A percentile compares a stretch with the other conserved stretches of the same genome.
Conservation (phyloP, 2,797 vertebrate species). For the Anguilla anguilla region DNA sequence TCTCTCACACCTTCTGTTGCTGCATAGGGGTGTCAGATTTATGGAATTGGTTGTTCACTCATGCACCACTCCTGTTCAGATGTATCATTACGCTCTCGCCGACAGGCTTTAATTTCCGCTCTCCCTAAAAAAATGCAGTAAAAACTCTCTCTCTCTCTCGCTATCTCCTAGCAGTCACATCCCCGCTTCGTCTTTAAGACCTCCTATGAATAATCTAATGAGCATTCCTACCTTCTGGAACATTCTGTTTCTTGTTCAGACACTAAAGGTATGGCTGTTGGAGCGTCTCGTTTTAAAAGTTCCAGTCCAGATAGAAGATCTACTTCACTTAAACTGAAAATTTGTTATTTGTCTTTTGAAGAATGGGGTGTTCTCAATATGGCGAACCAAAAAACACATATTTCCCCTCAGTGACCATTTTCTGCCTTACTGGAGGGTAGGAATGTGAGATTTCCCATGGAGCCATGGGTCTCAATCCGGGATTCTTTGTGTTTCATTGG, state of each 20-base stretch:
- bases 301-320: no score
- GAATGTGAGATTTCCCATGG: background rate
- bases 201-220: background rate
- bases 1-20: background rate
- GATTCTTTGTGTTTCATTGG: no score
- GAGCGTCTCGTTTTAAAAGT: no score
- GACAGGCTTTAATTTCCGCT: constrained; percentile 1
- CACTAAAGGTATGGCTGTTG: background rate
- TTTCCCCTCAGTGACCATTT: background rate
- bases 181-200: background rate
- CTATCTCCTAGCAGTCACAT: no score
- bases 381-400: background rate
- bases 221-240: background rate
- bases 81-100: background rate
- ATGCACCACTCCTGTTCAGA: background rate
- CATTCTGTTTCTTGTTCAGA: background rate
- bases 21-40: constrained; percentile 10
- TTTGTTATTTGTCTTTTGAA: background rate
- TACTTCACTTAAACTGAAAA: background rate
- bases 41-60: constrained; percentile 15
- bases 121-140: background rate
- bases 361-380: no score
- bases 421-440: background rate
- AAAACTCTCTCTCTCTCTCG: background rate
- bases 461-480: no score